phyloP scores from a whole-genome alignment of 2,113 vertebrate genomes.

The Archilochus colubris region DNA sequence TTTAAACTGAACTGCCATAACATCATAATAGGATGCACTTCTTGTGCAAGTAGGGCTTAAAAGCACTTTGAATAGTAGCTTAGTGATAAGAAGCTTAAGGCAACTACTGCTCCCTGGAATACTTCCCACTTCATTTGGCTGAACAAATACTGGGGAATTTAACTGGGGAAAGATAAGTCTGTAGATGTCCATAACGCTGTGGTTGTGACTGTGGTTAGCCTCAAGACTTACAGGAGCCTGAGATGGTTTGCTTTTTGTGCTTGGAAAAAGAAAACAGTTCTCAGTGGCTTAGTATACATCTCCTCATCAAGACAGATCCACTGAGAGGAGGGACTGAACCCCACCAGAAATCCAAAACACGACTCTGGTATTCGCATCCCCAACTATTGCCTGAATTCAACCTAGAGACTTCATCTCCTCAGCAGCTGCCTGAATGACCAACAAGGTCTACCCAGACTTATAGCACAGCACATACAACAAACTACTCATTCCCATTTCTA shows the following conservation, averaged over 20 bases:
- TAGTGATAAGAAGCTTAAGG: background rate
- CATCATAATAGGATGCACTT: background rate
- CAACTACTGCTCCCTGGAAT: background rate
- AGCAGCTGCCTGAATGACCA: background rate
- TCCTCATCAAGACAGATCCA: background rate
- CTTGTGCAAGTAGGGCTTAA: background rate
- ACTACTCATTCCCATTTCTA: background rate
- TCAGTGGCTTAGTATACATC: background rate
- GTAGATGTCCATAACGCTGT: background rate
- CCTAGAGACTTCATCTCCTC: background rate
- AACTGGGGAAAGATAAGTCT: background rate
- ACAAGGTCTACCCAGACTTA: background rate
- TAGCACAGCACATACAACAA: background rate
- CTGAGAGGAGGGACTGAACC: background rate
- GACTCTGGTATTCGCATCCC: background rate
- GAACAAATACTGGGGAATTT: background rate
- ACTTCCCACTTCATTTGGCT: background rate
- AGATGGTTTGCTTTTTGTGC: background rate
- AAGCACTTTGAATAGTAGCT: background rate
- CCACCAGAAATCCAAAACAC: background rate
- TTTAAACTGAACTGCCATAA: too few species aligned
- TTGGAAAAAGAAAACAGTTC: background rate
- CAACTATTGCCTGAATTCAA: background rate
- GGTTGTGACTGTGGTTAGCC: background rate
- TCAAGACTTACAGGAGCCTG: background rate